Evolutionary conservation across 2,797 vertebrate species (phyloP).

Genomic region (Coranthus polyacanthus): DNA sequence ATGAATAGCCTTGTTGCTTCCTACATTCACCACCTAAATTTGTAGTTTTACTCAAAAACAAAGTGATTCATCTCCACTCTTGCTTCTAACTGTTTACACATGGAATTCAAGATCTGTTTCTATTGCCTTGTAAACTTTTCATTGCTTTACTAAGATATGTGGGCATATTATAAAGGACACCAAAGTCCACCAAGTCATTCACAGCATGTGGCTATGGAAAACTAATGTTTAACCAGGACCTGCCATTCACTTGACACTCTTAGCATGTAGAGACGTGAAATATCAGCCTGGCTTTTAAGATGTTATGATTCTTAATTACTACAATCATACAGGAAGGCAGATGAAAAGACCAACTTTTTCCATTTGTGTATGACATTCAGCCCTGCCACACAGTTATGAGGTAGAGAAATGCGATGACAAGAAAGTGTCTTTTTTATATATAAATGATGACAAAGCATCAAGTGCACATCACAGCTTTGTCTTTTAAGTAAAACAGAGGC

Average conservation of each 20-base stretch:
- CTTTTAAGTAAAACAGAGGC: conserved; percentile 12
- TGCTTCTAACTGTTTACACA: background rate
- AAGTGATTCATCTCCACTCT: conserved; percentile 7
- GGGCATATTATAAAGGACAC: conserved; percentile 7
- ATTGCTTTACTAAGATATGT: conserved; percentile 9
- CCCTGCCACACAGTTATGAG: background rate
- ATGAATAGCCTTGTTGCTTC: conserved; percentile 42
- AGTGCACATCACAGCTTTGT: conserved; percentile 7
- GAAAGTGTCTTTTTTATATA: no score
- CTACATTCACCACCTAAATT: no score
- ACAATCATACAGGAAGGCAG: background rate
- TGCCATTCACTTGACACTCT: background rate
- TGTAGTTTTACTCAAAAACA: conserved; percentile 15
- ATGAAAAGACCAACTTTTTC: background rate
- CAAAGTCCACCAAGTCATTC: conserved; percentile 66
- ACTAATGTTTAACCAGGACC: conserved; percentile 69
- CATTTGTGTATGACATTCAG: background rate
- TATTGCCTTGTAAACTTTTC: conserved; percentile 36
- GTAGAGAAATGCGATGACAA: conserved; percentile 13
- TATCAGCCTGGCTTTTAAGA: background rate
- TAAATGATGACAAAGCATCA: conserved; percentile 33
- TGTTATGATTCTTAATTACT: conserved; percentile 2
- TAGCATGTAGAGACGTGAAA: conserved; percentile 10
- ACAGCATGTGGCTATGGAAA: background rate
- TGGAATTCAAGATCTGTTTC: conserved; percentile 12